Evolutionary conservation across 2,888 invertebrate genomes (phyloP).

Genomic region (Listrodromus nycthemerus): DNA sequence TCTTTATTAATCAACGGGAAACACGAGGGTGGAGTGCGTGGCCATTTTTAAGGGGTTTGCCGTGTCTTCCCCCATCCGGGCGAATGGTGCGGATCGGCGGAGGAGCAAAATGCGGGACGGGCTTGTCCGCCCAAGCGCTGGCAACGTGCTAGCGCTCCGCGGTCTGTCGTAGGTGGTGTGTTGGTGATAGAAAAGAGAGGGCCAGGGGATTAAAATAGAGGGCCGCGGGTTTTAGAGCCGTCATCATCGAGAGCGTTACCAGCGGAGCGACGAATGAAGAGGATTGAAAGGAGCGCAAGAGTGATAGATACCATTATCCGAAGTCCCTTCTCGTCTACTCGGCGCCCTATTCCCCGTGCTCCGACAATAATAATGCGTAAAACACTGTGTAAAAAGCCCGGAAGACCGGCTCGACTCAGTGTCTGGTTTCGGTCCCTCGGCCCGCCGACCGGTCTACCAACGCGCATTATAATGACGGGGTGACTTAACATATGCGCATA

Average conservation of each 20-base stretch:
- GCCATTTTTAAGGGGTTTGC: conserved; percentile 41
- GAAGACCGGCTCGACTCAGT: not conserved
- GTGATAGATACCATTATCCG: conserved; percentile 66
- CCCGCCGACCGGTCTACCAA: conserved; percentile 43
- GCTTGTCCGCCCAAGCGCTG: conserved; percentile 16
- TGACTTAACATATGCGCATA: conserved; percentile 84
- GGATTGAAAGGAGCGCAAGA: conserved; percentile 31
- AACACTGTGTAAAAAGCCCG: conserved; percentile 44
- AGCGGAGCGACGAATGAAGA: conserved; percentile 23
- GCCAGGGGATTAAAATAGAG: not conserved
- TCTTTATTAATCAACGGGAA: too few relatives aligned
- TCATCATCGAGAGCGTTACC: conserved; percentile 59
- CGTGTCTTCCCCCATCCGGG: not conserved
- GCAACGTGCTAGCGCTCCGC: not conserved
- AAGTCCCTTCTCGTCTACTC: conserved; percentile 35
- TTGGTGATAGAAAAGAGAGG: not conserved
- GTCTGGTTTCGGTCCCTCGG: conserved; percentile 47
- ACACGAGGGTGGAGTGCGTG: not conserved
- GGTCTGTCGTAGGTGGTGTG: too few relatives aligned
- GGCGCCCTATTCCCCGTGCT: conserved; percentile 42
- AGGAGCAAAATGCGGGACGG: conserved; percentile 16
- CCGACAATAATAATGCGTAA: conserved; percentile 62
- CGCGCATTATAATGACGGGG: conserved; percentile 78
- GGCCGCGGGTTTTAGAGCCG: conserved; percentile 57
- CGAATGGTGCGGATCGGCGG: not conserved